These are phyloP conservation scores for Aleiodes alternator DNA, from an alignment of 2,888 invertebrate species.

Conservation along the genomic window DNA sequence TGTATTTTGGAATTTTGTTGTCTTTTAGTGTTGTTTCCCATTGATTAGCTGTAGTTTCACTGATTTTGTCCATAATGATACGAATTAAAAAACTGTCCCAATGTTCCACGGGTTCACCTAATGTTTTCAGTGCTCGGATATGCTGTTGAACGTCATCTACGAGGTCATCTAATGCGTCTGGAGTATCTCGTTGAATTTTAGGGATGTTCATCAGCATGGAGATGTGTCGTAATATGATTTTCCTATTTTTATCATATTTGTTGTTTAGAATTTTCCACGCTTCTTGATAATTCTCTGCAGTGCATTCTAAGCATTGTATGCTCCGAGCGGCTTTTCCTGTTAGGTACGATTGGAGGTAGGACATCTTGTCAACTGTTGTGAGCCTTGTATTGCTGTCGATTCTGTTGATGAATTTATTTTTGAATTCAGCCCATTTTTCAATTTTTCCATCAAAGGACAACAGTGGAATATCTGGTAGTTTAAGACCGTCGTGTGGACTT, in stretches of 20 bases:
- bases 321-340: no score
- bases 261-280: conserved; percentile 9
- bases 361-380: background rate
- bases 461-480: no score
- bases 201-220: background rate
- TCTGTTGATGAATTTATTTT: background rate
- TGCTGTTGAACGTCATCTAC: conserved; percentile 10
- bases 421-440: conserved; percentile 40
- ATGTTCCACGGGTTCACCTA: conserved; percentile 33
- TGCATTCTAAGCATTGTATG: background rate
- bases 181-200: conserved; percentile 11
- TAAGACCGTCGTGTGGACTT: no score
- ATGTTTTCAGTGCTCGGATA: conserved; percentile 36
- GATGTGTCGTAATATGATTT: background rate
- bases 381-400: background rate
- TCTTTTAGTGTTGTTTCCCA: conserved; percentile 40
- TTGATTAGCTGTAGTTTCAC: conserved; percentile 32
- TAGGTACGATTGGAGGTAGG: no score
- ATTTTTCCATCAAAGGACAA: conserved; percentile 2
- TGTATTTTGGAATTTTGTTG: background rate
- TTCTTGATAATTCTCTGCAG: background rate
- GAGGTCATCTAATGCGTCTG: conserved; percentile 9
- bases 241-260: background rate
- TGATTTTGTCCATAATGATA: conserved; percentile 22
- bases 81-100: conserved; percentile 45